A percentile compares a stretch with the other conserved stretches of the same genome.
phyloP scores from a whole-genome alignment of 2,113 vertebrate genomes.

The Theristicus caerulescens region DNA sequence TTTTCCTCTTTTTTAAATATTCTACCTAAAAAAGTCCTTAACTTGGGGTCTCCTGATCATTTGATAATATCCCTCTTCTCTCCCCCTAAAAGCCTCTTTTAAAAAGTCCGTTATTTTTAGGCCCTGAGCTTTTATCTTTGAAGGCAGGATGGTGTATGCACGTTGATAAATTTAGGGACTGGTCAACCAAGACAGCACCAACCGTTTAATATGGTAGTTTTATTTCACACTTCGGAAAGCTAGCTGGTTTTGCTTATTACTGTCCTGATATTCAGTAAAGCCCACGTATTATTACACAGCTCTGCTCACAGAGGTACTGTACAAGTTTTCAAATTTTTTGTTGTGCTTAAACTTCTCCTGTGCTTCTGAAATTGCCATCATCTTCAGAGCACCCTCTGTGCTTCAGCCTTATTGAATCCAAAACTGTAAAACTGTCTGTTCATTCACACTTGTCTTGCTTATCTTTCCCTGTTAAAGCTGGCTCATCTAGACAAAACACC shows the following conservation, averaged over 20 bases:
- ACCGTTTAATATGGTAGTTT: neutral
- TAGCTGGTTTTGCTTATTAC: neutral
- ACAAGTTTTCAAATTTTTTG: neutral
- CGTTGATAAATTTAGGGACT: neutral
- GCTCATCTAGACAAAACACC: neutral
- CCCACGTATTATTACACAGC: neutral
- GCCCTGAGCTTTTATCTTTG: neutral
- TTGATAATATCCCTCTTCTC: neutral
- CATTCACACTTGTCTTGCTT: neutral
- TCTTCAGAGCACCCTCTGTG: neutral
- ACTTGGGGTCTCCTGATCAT: neutral
- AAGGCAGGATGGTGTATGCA: neutral
- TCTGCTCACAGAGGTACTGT: neutral
- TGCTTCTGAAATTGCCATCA: neutral
- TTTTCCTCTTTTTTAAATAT: neutral
- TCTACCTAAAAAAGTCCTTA: neutral
- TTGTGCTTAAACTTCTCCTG: neutral
- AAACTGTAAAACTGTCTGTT: neutral
- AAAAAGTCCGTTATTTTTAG: neutral
- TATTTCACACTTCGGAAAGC: neutral
- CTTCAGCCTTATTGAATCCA: neutral
- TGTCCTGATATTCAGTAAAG: neutral
- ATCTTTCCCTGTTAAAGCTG: neutral
- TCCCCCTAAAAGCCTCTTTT: neutral
- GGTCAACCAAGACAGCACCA: neutral